Conservation (phyloP, 1,140 invertebrate species). For the Aphelinus atriplicis region DNA sequence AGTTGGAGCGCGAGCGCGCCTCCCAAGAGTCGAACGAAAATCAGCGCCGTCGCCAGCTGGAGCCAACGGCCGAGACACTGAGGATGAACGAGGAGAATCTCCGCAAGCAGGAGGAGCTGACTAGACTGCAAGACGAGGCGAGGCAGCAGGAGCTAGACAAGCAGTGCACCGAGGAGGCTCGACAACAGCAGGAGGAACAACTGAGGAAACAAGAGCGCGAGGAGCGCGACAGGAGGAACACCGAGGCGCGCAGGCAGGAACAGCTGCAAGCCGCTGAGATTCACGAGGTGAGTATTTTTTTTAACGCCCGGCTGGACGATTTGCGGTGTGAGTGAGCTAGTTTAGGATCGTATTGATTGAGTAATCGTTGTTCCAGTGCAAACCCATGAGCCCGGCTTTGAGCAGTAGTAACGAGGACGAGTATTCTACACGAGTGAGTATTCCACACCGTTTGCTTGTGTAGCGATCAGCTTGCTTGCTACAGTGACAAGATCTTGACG, state of each 20-base stretch:
- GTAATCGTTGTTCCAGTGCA: constrained; percentile 24
- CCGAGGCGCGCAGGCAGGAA: constrained; percentile 56
- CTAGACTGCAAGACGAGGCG: constrained; percentile 50
- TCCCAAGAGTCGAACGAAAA: constrained; percentile 53
- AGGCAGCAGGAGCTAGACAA: constrained; percentile 45
- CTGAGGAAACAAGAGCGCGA: constrained; percentile 49
- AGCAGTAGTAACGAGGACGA: constrained; percentile 54
- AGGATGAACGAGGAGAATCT: constrained; percentile 61
- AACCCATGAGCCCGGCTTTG: constrained; percentile 16
- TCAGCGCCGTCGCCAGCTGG: constrained; percentile 47
- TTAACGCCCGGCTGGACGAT: background rate
- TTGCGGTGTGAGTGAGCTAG: too few species aligned
- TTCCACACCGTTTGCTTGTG: background rate
- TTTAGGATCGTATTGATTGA: background rate
- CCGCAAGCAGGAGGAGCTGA: constrained; percentile 55
- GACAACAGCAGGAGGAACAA: constrained; percentile 40
- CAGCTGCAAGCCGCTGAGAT: constrained; percentile 50
- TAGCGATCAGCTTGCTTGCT: too few species aligned
- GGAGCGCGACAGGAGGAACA: constrained; percentile 50
- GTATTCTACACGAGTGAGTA: constrained; percentile 57
- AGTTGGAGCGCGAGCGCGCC: constrained; percentile 63
- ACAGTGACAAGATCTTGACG: too few species aligned
- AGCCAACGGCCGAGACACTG: constrained; percentile 45
- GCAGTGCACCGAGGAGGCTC: constrained; percentile 38
- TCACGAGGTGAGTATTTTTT: constrained; percentile 62